Percentiles rank a stretch among this genome's conserved stretches.
These are phyloP conservation scores for Trichosurus vulpecula DNA, from an alignment of 2,797 vertebrate genomes.

Conservation along the genomic window DNA sequence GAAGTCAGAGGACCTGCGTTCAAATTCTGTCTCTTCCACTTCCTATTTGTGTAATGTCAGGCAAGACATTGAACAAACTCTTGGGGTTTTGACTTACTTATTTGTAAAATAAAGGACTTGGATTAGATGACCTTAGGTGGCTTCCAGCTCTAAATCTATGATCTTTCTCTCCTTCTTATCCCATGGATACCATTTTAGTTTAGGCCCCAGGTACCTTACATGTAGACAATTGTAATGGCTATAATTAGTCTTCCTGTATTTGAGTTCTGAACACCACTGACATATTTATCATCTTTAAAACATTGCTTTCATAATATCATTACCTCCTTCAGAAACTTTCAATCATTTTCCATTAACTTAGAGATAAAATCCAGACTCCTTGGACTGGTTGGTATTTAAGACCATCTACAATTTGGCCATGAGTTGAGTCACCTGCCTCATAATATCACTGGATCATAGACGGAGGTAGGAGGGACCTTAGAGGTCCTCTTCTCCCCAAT, in stretches of 20 bases:
- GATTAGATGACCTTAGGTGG: not conserved
- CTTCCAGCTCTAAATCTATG: not conserved
- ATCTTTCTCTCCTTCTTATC: not conserved
- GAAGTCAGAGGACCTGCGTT: not conserved
- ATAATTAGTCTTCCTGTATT: not conserved
- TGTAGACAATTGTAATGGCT: not conserved
- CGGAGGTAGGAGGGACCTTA: not conserved
- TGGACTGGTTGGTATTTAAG: not conserved
- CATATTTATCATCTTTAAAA: not conserved
- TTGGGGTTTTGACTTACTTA: not conserved
- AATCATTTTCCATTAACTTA: not conserved
- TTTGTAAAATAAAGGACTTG: not conserved
- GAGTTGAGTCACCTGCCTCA: not conserved
- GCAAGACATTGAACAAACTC: not conserved
- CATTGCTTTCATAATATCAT: not conserved
- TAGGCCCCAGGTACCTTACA: not conserved
- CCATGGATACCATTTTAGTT: not conserved
- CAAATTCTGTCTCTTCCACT: not conserved
- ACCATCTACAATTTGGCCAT: not conserved
- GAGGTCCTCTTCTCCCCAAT: not conserved
- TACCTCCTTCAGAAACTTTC: not conserved
- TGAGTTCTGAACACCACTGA: not conserved
- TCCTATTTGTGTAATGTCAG: not conserved
- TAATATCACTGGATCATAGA: not conserved
- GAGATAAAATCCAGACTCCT: not conserved